These are phyloP conservation scores for Nestor notabilis DNA, from an alignment of 2,113 vertebrate species.

Conservation along the genomic window DNA sequence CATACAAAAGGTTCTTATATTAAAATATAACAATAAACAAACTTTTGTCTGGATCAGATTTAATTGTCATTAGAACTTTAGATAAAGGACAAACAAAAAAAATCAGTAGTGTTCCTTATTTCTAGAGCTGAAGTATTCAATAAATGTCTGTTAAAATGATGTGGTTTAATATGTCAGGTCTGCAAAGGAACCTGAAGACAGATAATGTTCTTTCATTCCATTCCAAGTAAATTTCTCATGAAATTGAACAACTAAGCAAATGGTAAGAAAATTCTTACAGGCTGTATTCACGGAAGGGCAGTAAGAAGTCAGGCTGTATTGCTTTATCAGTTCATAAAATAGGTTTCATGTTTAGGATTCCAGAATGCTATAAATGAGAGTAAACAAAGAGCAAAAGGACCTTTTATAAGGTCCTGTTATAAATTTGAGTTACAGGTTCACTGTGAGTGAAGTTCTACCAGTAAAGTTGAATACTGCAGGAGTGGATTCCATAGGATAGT, in stretches of 20 bases:
- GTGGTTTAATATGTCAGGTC: background rate
- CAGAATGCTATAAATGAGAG: background rate
- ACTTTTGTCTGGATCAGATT: background rate
- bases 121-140: background rate
- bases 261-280: background rate
- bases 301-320: background rate
- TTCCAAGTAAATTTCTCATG: background rate
- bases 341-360: conserved; percentile 27
- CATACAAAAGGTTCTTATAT: background rate
- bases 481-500: background rate
- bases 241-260: background rate
- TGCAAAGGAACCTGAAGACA: background rate
- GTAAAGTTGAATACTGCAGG: background rate
- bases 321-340: background rate
- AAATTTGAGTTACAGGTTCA: background rate
- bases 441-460: background rate
- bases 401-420: background rate
- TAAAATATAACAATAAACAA: background rate
- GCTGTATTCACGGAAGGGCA: background rate
- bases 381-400: background rate
- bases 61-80: background rate
- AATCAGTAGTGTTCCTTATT: background rate
- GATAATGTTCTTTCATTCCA: background rate
- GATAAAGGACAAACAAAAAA: background rate
- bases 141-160: background rate